These are phyloP conservation scores for Oryzias dopingdopingensis DNA, from an alignment of 2,797 vertebrate genomes.

Conservation along the genomic window DNA sequence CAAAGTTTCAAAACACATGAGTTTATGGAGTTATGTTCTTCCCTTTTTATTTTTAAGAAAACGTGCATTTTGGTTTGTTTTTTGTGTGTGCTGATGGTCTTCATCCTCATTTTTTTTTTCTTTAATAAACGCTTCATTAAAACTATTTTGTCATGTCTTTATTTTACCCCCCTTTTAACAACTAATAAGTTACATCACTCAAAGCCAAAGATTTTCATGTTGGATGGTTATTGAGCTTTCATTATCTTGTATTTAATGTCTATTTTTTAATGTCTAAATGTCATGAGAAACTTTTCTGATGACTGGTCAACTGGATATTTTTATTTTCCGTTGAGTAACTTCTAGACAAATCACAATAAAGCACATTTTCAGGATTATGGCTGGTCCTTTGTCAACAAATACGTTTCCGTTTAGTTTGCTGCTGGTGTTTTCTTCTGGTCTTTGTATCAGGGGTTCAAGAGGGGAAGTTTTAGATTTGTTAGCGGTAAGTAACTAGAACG, in stretches of 20 bases:
- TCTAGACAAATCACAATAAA: constrained; percentile 74
- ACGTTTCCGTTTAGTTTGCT: too few species aligned
- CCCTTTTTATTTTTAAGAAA: constrained; percentile 15
- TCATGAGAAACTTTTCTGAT: constrained; percentile 31
- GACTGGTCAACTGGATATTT: constrained; percentile 47
- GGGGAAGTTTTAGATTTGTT: too few species aligned
- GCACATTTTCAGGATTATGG: constrained; percentile 66
- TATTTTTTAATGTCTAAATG: constrained; percentile 4
- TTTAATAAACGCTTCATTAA: constrained; percentile 68
- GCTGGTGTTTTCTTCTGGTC: too few species aligned
- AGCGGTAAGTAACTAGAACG: too few species aligned
- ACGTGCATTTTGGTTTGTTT: constrained; percentile 35
- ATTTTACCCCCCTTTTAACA: constrained; percentile 3
- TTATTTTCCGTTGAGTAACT: constrained; percentile 47
- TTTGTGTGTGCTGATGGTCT: constrained; percentile 48
- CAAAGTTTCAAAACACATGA: constrained; percentile 63
- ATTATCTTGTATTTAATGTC: constrained; percentile 17
- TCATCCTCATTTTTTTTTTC: constrained; percentile 47
- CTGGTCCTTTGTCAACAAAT: constrained; percentile 35
- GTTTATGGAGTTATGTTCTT: constrained; percentile 37
- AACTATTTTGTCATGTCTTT: constrained; percentile 45
- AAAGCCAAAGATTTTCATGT: constrained; percentile 57
- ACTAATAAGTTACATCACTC: constrained; percentile 16
- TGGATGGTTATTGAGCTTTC: constrained; percentile 20
- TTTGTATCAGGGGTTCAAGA: too few species aligned